These are phyloP conservation scores for Podarcis raffonei DNA, from an alignment of 2,113 vertebrate species.

Conservation along the genomic window DNA sequence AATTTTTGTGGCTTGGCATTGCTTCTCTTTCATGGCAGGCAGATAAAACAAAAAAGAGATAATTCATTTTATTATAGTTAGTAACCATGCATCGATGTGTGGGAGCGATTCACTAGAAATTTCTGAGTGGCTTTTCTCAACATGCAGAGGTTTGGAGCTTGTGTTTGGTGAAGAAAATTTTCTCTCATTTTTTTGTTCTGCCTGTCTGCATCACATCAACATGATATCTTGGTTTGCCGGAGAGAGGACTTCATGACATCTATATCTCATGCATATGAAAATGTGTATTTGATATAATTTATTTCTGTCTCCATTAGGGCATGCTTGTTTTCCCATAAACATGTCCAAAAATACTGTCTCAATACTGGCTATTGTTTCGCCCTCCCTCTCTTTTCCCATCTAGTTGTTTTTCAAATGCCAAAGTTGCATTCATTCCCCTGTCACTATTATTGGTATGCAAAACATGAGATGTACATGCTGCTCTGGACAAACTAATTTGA, in stretches of 20 bases:
- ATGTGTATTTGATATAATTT: not conserved
- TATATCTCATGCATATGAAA: not conserved
- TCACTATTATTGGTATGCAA: slow-evolving; percentile 1
- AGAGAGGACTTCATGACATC: not conserved
- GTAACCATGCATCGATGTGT: not conserved
- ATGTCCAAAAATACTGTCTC: not conserved
- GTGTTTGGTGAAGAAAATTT: not conserved
- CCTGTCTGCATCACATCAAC: not conserved
- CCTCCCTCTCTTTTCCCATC: not conserved
- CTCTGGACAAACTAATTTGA: not conserved
- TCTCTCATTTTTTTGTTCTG: not conserved
- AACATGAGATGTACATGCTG: not conserved
- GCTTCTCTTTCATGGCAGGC: not conserved
- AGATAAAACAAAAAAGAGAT: not conserved
- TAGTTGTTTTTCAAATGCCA: not conserved
- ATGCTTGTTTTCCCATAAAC: not conserved
- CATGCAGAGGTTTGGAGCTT: not conserved
- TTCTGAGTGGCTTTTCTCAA: not conserved
- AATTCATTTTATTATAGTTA: not conserved
- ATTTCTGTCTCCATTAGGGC: not conserved
- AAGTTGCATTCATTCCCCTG: slow-evolving; percentile 19
- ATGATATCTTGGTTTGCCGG: not conserved
- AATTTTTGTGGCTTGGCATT: not conserved
- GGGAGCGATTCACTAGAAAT: not conserved
- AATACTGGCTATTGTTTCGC: rapidly evolving